phyloP scores from a whole-genome alignment of 2,797 vertebrate genomes.

The Trichosurus vulpecula region DNA sequence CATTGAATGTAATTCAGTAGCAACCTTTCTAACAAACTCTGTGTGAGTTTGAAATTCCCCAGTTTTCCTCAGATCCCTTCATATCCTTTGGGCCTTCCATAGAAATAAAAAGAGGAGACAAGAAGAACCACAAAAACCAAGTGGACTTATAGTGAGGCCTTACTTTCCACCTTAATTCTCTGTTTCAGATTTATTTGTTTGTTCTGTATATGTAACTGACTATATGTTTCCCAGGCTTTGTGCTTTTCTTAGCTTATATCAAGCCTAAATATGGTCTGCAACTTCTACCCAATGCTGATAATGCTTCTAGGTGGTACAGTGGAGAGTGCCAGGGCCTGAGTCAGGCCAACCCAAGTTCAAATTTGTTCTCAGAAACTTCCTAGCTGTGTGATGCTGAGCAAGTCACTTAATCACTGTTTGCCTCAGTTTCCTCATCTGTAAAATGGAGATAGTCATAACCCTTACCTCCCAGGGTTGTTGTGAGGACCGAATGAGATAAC shows the following conservation, averaged over 20 bases:
- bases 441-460: too few relatives aligned
- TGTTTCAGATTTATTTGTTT: background rate
- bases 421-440: too few relatives aligned
- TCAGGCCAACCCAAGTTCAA: too few relatives aligned
- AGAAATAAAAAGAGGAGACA: background rate
- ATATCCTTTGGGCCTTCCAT: background rate
- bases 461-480: too few relatives aligned
- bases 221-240: background rate
- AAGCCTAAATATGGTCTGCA: background rate
- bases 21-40: background rate
- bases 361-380: too few relatives aligned
- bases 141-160: background rate
- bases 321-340: too few relatives aligned
- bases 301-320: background rate
- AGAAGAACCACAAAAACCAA: background rate
- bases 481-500: too few relatives aligned
- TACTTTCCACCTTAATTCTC: background rate
- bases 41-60: background rate
- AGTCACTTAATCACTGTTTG: too few relatives aligned
- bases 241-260: background rate
- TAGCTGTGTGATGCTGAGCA: too few relatives aligned
- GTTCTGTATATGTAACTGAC: background rate
- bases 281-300: background rate
- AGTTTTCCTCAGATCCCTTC: background rate
- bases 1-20: background rate